Conservation (phyloP, 2,888 invertebrate genomes). For the Matsumyia berberina region DNA sequence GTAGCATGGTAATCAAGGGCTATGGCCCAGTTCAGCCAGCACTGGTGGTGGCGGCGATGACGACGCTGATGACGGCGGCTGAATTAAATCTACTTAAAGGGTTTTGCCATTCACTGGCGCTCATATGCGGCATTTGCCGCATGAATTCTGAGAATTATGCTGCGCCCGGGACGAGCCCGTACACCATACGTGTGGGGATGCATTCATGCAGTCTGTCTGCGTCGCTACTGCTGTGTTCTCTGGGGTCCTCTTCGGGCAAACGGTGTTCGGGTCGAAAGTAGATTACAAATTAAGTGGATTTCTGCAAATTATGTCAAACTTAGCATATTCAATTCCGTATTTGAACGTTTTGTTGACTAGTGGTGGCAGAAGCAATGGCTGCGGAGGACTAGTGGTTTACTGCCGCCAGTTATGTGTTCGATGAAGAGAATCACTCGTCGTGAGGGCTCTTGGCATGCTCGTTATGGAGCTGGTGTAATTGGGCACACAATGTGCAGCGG, state of each 20-base stretch:
- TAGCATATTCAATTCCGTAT: constrained; percentile 68
- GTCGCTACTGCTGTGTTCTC: constrained; percentile 25
- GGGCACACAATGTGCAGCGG: constrained; percentile 16
- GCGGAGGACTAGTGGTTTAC: constrained; percentile 1
- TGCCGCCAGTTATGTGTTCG: neutral
- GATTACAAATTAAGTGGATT: constrained; percentile 73
- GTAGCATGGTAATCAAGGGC: constrained; percentile 57
- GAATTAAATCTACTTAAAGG: constrained; percentile 74
- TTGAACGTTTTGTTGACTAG: constrained; percentile 62
- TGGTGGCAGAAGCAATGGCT: constrained; percentile 10
- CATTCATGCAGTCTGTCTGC: constrained; percentile 51
- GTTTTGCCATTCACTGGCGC: constrained; percentile 58
- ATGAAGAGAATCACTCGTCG: constrained; percentile 10
- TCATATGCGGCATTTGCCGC: constrained; percentile 71
- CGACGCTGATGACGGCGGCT: constrained; percentile 58
- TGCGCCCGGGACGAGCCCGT: constrained; percentile 41
- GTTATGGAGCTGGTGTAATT: constrained; percentile 38
- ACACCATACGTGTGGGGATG: constrained; percentile 32
- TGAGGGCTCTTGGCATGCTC: constrained; percentile 11
- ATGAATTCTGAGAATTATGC: constrained; percentile 75
- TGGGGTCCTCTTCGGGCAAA: constrained; percentile 44
- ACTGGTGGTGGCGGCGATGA: constrained; percentile 6
- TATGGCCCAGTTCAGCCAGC: constrained; percentile 56
- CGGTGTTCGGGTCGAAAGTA: constrained; percentile 48
- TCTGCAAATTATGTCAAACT: constrained; percentile 76